phyloP scores from a whole-genome alignment of 2,113 vertebrate genomes.

The Macquaria ambigua region DNA sequence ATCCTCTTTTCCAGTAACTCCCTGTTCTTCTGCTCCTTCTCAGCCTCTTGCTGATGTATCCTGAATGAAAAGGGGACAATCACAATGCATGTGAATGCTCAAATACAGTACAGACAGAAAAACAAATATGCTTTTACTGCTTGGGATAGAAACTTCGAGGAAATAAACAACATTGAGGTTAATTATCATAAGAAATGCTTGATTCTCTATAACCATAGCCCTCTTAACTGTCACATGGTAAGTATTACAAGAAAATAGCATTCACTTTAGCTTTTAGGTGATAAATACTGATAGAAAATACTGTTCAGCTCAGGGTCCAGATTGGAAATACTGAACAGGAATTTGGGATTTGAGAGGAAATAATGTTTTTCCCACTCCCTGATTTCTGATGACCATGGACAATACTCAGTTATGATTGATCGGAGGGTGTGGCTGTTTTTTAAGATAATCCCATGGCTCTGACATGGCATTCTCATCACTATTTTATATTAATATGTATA shows the following conservation, averaged over 20 bases:
- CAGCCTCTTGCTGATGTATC: constrained; percentile 82
- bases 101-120: not conserved
- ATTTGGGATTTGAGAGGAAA: no score
- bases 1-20: constrained; percentile 86
- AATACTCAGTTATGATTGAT: not conserved
- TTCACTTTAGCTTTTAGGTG: not conserved
- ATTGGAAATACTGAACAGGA: no score
- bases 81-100: constrained; percentile 7
- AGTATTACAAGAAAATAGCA: not conserved
- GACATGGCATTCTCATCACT: not conserved
- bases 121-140: not conserved
- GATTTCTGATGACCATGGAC: not conserved
- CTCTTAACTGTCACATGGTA: not conserved
- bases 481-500: not conserved
- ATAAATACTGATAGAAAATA: not conserved
- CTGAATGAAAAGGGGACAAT: constrained; percentile 75
- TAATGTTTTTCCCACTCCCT: no score
- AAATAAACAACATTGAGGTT: not conserved
- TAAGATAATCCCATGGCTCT: not conserved
- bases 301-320: not conserved
- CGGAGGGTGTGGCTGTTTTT: not conserved
- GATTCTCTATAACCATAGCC: not conserved
- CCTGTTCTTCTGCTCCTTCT: constrained; percentile 79
- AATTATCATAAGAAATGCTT: not conserved
- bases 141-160: not conserved